Conservation (phyloP, 1,140 invertebrate genomes). For the Acarapis woodi region DNA sequence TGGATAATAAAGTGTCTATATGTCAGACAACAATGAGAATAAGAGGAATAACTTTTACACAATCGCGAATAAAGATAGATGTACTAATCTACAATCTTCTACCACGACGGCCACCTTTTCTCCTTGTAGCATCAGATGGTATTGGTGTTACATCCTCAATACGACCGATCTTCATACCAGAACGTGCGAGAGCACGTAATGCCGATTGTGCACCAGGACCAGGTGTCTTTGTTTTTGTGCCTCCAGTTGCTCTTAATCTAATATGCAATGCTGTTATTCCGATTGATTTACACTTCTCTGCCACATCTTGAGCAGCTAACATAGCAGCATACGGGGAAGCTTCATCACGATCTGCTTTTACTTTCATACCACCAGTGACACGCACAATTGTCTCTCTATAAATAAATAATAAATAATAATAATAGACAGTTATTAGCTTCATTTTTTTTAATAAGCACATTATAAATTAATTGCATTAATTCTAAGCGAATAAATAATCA, state of each 20-base stretch:
- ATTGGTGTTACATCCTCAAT: constrained; percentile 98
- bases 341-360: constrained; percentile 98
- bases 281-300: constrained; percentile 85
- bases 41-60: too few species aligned
- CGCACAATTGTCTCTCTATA: constrained; percentile 86
- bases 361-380: constrained; percentile 99
- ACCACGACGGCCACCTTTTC: constrained; percentile 97
- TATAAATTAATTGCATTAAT: too few species aligned
- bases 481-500: too few species aligned
- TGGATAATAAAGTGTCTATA: too few species aligned
- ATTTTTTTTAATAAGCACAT: too few species aligned
- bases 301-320: constrained; percentile 99
- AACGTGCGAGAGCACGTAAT: constrained; percentile 79
- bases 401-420: constrained; percentile 13
- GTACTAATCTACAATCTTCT: constrained; percentile 83
- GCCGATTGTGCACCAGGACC: constrained; percentile 97
- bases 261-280: constrained; percentile 95
- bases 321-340: constrained; percentile 98
- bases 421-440: constrained; percentile 22
- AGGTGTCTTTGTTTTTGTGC: constrained; percentile 83
- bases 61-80: too few species aligned
- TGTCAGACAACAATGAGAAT: too few species aligned
- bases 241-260: constrained; percentile 87
- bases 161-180: constrained; percentile 95
- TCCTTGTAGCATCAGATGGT: constrained; percentile 88